These are phyloP conservation scores for Hyposoter didymator DNA, from an alignment of 2,888 invertebrate genomes.

Conservation along the genomic window DNA sequence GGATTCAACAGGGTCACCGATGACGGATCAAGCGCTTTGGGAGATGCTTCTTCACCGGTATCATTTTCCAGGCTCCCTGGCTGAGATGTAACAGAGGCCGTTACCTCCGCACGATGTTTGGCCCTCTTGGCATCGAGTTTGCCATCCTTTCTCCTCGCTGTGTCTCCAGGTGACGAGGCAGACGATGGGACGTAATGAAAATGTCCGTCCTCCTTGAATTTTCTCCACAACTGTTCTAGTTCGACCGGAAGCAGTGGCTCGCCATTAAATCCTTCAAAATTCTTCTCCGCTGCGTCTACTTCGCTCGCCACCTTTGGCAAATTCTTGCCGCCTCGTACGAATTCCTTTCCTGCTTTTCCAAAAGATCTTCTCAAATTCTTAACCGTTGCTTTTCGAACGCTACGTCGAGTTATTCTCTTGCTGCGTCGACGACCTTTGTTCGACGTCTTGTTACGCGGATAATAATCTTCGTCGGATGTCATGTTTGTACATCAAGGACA, in stretches of 20 bases:
- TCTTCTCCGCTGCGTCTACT: background rate
- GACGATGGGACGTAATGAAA: constrained; percentile 1
- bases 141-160: constrained; percentile 19
- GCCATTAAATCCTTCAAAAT: background rate
- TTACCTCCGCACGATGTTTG: background rate
- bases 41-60: background rate
- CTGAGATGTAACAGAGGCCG: background rate
- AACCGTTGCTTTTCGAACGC: background rate
- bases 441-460: background rate
- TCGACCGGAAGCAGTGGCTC: constrained; percentile 33
- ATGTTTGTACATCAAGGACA: constrained; percentile 3
- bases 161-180: constrained; percentile 4
- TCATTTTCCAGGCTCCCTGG: background rate
- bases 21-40: background rate
- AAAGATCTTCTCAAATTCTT: background rate
- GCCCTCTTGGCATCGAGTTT: constrained; percentile 17
- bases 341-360: background rate
- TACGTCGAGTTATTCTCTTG: constrained; percentile 15
- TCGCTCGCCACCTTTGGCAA: background rate
- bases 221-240: constrained; percentile 23
- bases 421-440: constrained; percentile 6
- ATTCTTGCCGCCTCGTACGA: background rate
- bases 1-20: constrained; percentile 39
- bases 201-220: constrained; percentile 51
- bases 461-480: constrained; percentile 34